Conservation (phyloP, 2,113 vertebrate genomes). For the Xiphias gladius region DNA sequence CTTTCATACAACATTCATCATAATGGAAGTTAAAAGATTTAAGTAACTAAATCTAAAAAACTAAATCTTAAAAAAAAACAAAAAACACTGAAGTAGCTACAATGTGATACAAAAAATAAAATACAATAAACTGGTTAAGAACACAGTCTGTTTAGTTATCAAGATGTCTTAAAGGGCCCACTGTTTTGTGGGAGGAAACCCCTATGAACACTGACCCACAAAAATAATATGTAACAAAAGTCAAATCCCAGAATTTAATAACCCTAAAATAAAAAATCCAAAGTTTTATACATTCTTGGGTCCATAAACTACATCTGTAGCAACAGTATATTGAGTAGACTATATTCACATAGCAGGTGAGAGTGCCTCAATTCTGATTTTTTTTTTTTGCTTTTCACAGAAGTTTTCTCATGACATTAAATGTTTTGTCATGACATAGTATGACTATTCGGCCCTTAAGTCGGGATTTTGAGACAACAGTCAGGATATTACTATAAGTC, state of each 20-base stretch:
- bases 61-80: neutral
- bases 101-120: neutral
- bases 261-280: neutral
- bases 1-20: constrained; percentile 33
- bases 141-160: neutral
- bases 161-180: neutral
- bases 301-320: constrained; percentile 22
- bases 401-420: neutral
- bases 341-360: constrained; percentile 43
- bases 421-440: too few relatives aligned
- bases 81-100: neutral
- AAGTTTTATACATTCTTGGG: neutral
- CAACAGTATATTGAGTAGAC: constrained; percentile 6
- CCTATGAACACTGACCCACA: constrained; percentile 19
- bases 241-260: neutral
- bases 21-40: constrained; percentile 8
- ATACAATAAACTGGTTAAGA: neutral
- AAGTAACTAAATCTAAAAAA: constrained; percentile 10
- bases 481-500: neutral
- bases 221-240: neutral
- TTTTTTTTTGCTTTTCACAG: too few relatives aligned
- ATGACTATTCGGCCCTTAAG: too few relatives aligned
- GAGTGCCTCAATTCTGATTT: neutral
- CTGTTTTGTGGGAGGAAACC: constrained; percentile 14
- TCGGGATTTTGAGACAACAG: too few relatives aligned